phyloP scores from a whole-genome alignment of 92 coral and sea anemone species.

The Actinostola sp. region DNA sequence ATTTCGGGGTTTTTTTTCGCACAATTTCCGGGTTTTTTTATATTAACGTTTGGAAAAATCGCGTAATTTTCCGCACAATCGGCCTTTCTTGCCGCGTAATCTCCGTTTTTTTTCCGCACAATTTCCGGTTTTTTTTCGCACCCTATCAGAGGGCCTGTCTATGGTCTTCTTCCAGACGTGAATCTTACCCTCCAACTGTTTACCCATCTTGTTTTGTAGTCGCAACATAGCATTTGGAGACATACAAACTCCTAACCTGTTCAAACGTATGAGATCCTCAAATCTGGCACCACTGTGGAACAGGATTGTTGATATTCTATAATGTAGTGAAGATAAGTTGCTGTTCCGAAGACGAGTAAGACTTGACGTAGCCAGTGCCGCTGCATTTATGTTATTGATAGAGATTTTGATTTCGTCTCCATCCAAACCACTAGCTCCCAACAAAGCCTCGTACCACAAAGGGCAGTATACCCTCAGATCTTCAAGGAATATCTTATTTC shows the following conservation, averaged over 20 bases:
- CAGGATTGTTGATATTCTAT: constrained; percentile 49
- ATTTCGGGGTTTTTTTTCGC: too few relatives aligned
- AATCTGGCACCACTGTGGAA: constrained; percentile 58
- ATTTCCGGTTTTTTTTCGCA: too few relatives aligned
- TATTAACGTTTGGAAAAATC: too few relatives aligned
- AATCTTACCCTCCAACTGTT: constrained; percentile 46
- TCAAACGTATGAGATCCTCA: constrained; percentile 50
- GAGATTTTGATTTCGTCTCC: background rate
- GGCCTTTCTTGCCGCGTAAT: too few relatives aligned
- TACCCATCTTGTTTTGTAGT: constrained; percentile 40
- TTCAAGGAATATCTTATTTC: constrained; percentile 46
- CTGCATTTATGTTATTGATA: constrained; percentile 13
- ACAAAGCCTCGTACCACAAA: constrained; percentile 36
- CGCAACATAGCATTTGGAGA: constrained; percentile 45
- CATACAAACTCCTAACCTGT: constrained; percentile 60
- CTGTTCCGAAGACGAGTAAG: constrained; percentile 49
- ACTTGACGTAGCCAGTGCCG: constrained; percentile 58
- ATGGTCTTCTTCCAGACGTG: constrained; percentile 44
- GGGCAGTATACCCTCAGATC: constrained; percentile 54
- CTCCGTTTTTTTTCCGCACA: too few relatives aligned
- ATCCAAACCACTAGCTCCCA: constrained; percentile 50
- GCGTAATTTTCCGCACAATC: too few relatives aligned
- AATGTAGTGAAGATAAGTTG: constrained; percentile 39
- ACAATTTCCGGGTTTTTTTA: too few relatives aligned
- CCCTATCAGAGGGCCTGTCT: too few relatives aligned